These are phyloP conservation scores for Prietella phreatophila DNA, from an alignment of 2,113 vertebrate genomes.

Conservation along the genomic window DNA sequence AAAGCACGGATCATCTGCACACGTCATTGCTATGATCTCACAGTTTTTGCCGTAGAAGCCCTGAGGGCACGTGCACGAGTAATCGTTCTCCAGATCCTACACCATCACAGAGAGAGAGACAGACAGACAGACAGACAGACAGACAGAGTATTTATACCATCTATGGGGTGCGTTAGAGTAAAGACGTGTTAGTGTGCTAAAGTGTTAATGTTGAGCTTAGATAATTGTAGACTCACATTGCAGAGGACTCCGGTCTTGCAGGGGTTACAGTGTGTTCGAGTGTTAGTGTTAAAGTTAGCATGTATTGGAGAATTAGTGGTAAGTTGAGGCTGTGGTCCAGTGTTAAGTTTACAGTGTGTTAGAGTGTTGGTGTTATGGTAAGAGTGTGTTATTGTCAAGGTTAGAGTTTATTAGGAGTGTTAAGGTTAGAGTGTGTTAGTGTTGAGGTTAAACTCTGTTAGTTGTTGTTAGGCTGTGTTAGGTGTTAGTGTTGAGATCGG, in stretches of 20 bases:
- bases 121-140: not conserved
- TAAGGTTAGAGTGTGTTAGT: not conserved
- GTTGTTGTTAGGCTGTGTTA: too few species aligned
- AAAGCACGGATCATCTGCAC: slow-evolving; percentile 84
- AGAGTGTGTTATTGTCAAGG: too few species aligned
- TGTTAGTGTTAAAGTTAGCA: not conserved
- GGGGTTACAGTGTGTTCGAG: not conserved
- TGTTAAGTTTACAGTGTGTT: not conserved
- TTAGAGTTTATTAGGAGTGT: not conserved
- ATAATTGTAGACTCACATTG: slow-evolving; percentile 14
- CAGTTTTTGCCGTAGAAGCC: slow-evolving; percentile 87
- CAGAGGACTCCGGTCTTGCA: not conserved
- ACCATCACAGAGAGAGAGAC: not conserved
- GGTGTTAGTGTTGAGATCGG: too few species aligned
- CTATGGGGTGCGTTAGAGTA: not conserved
- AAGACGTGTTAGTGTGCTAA: not conserved
- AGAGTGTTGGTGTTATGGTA: not conserved
- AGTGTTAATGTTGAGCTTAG: not conserved
- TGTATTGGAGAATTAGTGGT: not conserved
- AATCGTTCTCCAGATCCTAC: slow-evolving; percentile 77
- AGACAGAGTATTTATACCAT: not conserved
- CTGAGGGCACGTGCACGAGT: slow-evolving; percentile 81
- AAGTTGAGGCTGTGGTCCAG: not conserved
- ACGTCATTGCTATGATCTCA: slow-evolving; percentile 81
- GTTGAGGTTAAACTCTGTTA: too few species aligned